Evolutionary conservation across 1,140 invertebrate genomes (phyloP).

Genomic region (Druon quercuslanigerum): DNA sequence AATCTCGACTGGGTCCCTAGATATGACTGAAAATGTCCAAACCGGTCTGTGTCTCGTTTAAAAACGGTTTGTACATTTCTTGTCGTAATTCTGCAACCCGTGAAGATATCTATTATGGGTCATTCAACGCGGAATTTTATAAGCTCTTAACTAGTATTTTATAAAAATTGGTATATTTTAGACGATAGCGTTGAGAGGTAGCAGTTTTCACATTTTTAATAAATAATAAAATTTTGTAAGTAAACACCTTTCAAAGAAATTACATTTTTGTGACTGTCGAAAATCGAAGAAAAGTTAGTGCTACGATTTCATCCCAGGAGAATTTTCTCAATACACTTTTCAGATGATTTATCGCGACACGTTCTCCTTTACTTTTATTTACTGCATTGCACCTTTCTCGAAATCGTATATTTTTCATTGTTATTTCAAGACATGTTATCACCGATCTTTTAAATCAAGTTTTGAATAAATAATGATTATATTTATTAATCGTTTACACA

Average conservation of each 20-base stretch:
- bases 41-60: no score
- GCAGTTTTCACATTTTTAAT: no score
- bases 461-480: background rate
- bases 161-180: no score
- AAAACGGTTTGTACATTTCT: no score
- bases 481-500: background rate
- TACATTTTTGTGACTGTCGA: background rate
- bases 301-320: constrained; percentile 39
- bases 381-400: constrained; percentile 26
- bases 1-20: no score
- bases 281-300: constrained; percentile 9
- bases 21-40: no score
- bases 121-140: no score
- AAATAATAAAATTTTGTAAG: no score
- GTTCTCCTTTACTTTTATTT: constrained; percentile 53
- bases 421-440: background rate
- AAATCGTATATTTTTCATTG: constrained; percentile 6
- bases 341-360: constrained; percentile 48
- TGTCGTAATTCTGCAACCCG: no score
- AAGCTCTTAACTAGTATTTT: no score
- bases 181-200: no score
- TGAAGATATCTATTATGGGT: no score
- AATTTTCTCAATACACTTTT: constrained; percentile 36
- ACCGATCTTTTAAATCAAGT: background rate
- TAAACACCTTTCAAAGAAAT: background rate